phyloP scores from a whole-genome alignment of 1,140 invertebrate species.

The Ladona fulva region DNA sequence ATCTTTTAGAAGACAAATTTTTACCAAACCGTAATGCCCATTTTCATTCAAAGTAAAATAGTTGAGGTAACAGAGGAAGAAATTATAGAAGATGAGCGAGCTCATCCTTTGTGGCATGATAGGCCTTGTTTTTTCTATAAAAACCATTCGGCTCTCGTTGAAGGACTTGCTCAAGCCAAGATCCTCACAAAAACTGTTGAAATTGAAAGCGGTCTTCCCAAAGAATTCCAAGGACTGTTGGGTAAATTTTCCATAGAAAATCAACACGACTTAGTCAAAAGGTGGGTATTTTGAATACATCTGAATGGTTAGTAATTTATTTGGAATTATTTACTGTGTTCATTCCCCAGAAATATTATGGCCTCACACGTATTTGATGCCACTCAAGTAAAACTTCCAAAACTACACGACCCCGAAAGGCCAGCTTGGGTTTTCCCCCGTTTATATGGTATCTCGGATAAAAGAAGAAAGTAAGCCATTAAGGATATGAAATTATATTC shows the following conservation, averaged over 20 bases:
- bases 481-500: not conserved
- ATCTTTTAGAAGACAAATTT: too few species aligned
- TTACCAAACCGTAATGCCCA: too few species aligned
- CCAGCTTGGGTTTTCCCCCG: slow-evolving; percentile 61
- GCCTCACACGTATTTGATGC: slow-evolving; percentile 68
- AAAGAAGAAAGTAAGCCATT: slow-evolving; percentile 56
- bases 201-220: slow-evolving; percentile 47
- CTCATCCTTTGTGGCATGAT: slow-evolving; percentile 55
- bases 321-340: slow-evolving; percentile 9
- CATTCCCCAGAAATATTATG: slow-evolving; percentile 45
- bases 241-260: slow-evolving; percentile 30
- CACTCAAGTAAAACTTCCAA: slow-evolving; percentile 63
- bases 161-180: slow-evolving; percentile 62
- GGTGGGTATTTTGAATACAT: slow-evolving; percentile 38
- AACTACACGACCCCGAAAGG: slow-evolving; percentile 53
- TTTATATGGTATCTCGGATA: slow-evolving; percentile 58
- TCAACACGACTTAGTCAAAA: slow-evolving; percentile 33
- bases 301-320: not conserved
- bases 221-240: slow-evolving; percentile 36
- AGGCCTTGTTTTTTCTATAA: slow-evolving; percentile 46
- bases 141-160: slow-evolving; percentile 53
- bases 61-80: not conserved
- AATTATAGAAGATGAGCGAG: not conserved
- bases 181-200: slow-evolving; percentile 63
- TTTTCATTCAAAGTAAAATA: not conserved